phyloP scores from a whole-genome alignment of 2,888 invertebrate genomes.

The Harpalus rubripes region DNA sequence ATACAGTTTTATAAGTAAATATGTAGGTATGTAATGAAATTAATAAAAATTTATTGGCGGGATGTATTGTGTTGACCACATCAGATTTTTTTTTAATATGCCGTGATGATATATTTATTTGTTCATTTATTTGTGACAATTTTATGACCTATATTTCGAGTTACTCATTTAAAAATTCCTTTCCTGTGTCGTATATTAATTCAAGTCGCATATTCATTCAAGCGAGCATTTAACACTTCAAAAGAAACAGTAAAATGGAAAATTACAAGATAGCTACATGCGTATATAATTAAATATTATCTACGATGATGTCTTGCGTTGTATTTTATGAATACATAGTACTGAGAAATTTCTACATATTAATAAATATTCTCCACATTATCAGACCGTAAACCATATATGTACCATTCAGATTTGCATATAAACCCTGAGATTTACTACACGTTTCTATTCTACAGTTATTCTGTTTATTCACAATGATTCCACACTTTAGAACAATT shows the following conservation, averaged over 20 bases:
- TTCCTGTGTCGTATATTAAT: not conserved
- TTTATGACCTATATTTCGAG: not conserved
- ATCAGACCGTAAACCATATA: conserved; percentile 9
- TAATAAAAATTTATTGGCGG: too few relatives aligned
- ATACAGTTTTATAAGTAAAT: too few relatives aligned
- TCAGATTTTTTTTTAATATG: too few relatives aligned
- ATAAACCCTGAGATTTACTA: conserved; percentile 35
- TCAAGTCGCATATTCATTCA: not conserved
- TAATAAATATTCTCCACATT: conserved; percentile 13
- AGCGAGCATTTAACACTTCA: not conserved
- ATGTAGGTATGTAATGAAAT: too few relatives aligned
- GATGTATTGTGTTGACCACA: too few relatives aligned
- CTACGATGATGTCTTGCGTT: not conserved
- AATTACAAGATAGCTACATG: not conserved
- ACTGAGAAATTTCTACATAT: conserved; percentile 15
- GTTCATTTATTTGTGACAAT: not conserved
- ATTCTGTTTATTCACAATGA: not conserved
- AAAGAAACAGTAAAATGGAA: not conserved
- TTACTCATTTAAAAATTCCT: not conserved
- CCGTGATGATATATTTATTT: not conserved
- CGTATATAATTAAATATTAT: not conserved
- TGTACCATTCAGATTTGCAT: conserved; percentile 38
- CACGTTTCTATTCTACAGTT: conserved; percentile 6
- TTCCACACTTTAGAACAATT: not conserved
- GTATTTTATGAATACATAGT: conserved; percentile 21